phyloP scores from a whole-genome alignment of 2,113 vertebrate species.

The Ardeotis arabs region DNA sequence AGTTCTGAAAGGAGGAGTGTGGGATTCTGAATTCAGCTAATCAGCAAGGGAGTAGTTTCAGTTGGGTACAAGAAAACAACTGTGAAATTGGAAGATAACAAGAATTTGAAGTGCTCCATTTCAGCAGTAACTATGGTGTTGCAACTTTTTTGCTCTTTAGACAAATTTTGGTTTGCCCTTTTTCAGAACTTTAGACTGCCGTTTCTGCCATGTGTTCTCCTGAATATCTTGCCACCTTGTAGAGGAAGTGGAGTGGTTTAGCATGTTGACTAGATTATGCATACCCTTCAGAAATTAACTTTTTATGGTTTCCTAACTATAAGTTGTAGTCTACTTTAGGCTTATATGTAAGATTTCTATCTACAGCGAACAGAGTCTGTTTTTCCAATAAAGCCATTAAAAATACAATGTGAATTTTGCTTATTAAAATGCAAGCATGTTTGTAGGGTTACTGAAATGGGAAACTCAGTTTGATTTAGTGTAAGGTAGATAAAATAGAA shows the following conservation, averaged over 20 bases:
- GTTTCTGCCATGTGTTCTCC: neutral
- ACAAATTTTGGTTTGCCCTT: neutral
- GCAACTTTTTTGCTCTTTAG: neutral
- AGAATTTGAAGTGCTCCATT: neutral
- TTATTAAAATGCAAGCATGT: neutral
- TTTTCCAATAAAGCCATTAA: neutral
- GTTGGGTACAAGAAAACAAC: neutral
- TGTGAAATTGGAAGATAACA: neutral
- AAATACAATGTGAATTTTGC: neutral
- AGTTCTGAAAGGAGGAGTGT: neutral
- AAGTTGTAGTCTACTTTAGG: neutral
- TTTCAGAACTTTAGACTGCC: neutral
- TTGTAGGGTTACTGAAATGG: neutral
- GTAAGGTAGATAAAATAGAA: neutral
- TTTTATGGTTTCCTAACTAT: neutral
- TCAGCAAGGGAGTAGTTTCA: neutral
- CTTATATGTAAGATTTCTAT: neutral
- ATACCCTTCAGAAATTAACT: neutral
- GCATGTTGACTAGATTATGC: neutral
- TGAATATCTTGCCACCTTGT: neutral
- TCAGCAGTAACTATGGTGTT: neutral
- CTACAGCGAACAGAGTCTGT: neutral
- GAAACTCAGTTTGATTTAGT: neutral
- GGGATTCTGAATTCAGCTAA: rapidly evolving
- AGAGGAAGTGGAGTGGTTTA: neutral